Conservation (phyloP, 2,113 vertebrate species). For the Proterorhinus semilunaris region DNA sequence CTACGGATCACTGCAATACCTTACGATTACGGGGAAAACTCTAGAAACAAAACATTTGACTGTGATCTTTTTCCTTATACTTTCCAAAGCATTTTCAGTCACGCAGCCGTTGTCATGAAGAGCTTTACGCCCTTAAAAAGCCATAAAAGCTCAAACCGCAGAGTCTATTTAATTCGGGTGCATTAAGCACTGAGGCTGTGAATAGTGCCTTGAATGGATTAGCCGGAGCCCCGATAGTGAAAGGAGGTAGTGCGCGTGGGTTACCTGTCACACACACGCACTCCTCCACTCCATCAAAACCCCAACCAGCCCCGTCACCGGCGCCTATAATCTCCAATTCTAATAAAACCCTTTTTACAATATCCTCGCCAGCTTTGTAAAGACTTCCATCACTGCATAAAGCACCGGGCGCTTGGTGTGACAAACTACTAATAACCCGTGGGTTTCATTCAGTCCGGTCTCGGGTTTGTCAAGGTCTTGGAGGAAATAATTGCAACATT, state of each 20-base stretch:
- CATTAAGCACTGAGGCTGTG: slow-evolving; percentile 47
- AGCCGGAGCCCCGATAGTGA: slow-evolving; percentile 27
- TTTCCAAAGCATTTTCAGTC: slow-evolving; percentile 33
- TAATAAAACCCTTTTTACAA: slow-evolving; percentile 48
- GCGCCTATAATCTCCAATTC: slow-evolving; percentile 51
- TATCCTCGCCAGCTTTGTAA: slow-evolving; percentile 34
- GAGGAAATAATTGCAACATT: not conserved
- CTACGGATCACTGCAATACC: too few relatives aligned
- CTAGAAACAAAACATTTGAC: not conserved
- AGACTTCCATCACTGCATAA: slow-evolving; percentile 38
- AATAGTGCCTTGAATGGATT: slow-evolving; percentile 45
- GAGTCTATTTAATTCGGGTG: slow-evolving; percentile 46
- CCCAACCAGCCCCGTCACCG: slow-evolving; percentile 47
- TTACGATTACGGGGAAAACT: not conserved
- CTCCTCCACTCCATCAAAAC: slow-evolving; percentile 58
- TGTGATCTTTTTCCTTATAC: not conserved
- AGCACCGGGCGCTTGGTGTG: slow-evolving; percentile 11
- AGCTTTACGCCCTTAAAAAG: slow-evolving; percentile 34
- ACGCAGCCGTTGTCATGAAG: slow-evolving; percentile 28
- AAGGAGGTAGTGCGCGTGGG: slow-evolving; percentile 32
- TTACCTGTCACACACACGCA: slow-evolving; percentile 56
- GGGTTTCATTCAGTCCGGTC: slow-evolving; percentile 22
- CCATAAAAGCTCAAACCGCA: slow-evolving; percentile 14
- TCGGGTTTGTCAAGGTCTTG: not conserved
- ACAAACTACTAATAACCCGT: slow-evolving; percentile 31